Base-by-base conservation (phyloP, 2,113 vertebrate genomes). In the Pseudorhombus dupliciocellatus region DNA sequence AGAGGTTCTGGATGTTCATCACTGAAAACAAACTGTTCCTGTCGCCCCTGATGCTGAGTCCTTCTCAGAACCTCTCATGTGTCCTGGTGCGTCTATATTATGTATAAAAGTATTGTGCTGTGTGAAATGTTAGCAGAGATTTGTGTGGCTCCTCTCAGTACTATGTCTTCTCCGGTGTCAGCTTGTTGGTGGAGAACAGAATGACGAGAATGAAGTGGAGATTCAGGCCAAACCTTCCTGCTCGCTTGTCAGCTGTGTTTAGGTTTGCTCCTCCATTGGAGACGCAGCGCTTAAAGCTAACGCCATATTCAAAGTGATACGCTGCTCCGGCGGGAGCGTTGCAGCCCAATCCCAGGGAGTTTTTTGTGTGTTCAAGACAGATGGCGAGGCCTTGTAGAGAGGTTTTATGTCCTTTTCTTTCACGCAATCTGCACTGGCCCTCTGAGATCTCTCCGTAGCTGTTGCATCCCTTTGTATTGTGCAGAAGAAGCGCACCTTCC, bases 151-250 rank as follows among this genome's bases (percentile, higher is more conserved):
- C 64, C 40, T 53, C 42, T 76, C 67, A 66, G 42, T 70, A 72
- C 81, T 87, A 89, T 90, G 88, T 91, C 53, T 89, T 92, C 72
- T 92, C 85, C 22, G 87, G 79, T 12, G 75, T 89, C 10, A 90
- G 75, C 68, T 89, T 90, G 84, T 89, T 89, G 55, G 86, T 88
- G 73, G 83, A 84, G 70, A 90, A 87, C 60, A 88, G 87, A 70
- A 90, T 81, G 69, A 81, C 15, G 28, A 88, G 40, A 65, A 89
- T 73, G 24, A 87, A 77, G 74, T 91, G 87, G 24, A 86, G 73
- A 79, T 90, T 87, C 34, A 84, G 66, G 68, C 82, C 76, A 30
- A 59, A 73, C 67, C 66, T 73, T 67, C 5, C 77, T n/a, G 28
- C 67, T 65, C 7, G 54, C 64, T 15, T 70, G 55, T 60, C 80